These are phyloP conservation scores for Eospalax fontanierii DNA, from an alignment of 2,797 vertebrate genomes.

Conservation along the genomic window DNA sequence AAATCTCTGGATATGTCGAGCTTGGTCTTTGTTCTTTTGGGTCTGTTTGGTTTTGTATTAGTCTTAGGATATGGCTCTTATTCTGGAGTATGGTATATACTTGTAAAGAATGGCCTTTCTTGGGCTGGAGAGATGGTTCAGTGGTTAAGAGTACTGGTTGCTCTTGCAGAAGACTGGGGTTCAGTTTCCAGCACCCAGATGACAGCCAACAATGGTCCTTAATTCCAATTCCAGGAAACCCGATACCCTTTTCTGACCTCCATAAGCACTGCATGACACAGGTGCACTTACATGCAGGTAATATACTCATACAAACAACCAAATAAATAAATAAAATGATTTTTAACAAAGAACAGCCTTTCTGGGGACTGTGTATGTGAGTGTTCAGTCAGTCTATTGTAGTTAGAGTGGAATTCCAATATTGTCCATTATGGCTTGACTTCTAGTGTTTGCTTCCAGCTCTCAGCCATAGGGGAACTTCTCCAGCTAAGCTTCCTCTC, in stretches of 20 bases:
- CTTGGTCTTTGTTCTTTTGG: background rate
- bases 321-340: too few species aligned
- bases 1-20: background rate
- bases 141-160: too few species aligned
- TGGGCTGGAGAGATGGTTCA: too few species aligned
- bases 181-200: too few species aligned
- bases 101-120: background rate
- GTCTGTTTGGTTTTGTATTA: constrained; percentile 31
- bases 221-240: too few species aligned
- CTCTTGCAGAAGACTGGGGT: too few species aligned
- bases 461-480: background rate
- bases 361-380: background rate
- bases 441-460: background rate
- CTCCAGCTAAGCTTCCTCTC: background rate
- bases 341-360: too few species aligned
- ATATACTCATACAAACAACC: too few species aligned
- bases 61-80: background rate
- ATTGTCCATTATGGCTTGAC: background rate
- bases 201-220: too few species aligned
- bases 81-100: background rate
- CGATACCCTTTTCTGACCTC: too few species aligned
- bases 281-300: too few species aligned
- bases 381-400: background rate
- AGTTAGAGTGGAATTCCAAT: background rate
- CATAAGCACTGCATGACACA: too few species aligned